Base-by-base conservation (phyloP, 2,113 vertebrate species). In the Brachyhypopomus occidentalis region DNA sequence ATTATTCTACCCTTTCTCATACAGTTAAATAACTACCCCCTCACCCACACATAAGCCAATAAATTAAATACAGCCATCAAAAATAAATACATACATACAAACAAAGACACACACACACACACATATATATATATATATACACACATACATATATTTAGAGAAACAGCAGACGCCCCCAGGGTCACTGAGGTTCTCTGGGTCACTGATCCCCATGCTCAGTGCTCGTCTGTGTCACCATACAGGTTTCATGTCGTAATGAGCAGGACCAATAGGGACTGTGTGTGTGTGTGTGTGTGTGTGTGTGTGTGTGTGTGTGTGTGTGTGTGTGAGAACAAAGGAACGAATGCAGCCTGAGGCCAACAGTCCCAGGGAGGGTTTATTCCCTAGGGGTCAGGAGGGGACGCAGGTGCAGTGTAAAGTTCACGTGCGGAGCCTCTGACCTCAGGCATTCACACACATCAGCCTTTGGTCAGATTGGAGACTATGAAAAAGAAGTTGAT, bases 271-370 rank as follows among this genome's bases (percentile, higher is more conserved):
- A 62, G 75, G 74, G 74, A 30, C 72, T 38, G 66, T 20, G 52
- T 73, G 60, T 30, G n/a, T 72, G 22, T 55, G 90, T 77, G 66
- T 20, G 52, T 73, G 60, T 30, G n/a, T 72, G 22, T 55, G 90
- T n/a, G n/a, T n/a, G n/a, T n/a, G n/a, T n/a, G n/a, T n/a, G 72
- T 45, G 66, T 20, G 58, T 73, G 60, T 30, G 23, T 72, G n/a
- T 56, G 91, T 77, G 70, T 52, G 69, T 80, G 86, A 30, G 30
- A 30, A 85, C 83, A 84, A 83, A 69, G 56, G 20, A 79, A 69
- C 1, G 62, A 69, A 71, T 81, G 27, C 41, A 20, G 71, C 41
- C 27, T 23, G 64, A 27, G n/a, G 86, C 4, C 17, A 75, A 70
- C 9, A 70, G 9, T 59, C 20, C 19, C 27, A 41, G 3, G 30